Percentiles rank a stretch among this genome's conserved stretches.
Conservation (phyloP, 2,113 vertebrate species). For the Oreochromis spilurus region DNA sequence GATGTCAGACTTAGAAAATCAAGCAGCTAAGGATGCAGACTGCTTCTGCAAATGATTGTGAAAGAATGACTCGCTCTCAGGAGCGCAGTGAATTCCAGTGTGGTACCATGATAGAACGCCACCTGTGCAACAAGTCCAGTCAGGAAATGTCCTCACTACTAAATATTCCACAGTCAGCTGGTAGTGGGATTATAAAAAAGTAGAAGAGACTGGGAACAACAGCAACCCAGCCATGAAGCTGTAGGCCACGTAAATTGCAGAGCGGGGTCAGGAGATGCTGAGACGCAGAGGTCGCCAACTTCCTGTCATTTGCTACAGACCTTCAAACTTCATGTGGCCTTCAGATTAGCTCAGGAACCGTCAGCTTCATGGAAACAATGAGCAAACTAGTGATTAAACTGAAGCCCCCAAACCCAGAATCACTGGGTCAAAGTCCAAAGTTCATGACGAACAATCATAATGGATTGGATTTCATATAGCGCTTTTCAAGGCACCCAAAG, state of each 20-base stretch:
- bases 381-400: background rate
- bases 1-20: background rate
- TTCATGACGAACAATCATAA: background rate
- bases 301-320: background rate
- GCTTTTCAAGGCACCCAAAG: too few species aligned
- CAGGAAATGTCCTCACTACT: background rate
- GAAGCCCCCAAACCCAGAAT: background rate
- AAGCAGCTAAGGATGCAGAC: background rate
- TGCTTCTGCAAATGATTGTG: background rate
- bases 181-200: background rate
- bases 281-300: background rate
- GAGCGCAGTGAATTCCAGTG: background rate
- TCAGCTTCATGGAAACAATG: background rate
- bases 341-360: background rate
- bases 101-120: background rate
- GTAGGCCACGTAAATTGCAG: background rate
- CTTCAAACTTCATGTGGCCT: background rate
- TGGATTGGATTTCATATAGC: too few species aligned
- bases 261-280: background rate
- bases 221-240: background rate
- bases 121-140: background rate
- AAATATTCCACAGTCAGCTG: background rate
- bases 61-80: background rate
- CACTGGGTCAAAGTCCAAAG: background rate
- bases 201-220: background rate